Evolutionary conservation across 2,113 vertebrate species (phyloP).

Genomic region (Ailurus styani): DNA sequence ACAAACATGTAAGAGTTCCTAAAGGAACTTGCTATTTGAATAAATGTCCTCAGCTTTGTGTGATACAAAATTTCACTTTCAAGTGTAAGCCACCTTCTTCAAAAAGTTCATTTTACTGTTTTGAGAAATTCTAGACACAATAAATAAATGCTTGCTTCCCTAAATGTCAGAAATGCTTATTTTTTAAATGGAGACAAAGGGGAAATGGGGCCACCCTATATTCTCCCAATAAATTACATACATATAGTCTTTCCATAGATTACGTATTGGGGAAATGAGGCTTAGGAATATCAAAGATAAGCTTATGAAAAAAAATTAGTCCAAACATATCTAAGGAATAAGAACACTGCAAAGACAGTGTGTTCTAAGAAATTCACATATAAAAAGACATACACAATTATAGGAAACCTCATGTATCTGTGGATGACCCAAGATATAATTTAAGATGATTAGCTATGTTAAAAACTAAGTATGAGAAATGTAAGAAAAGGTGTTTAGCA

Average conservation of each 20-base stretch:
- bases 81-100: neutral
- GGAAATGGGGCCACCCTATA: neutral
- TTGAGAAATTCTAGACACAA: neutral
- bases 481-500: neutral
- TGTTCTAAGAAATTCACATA: neutral
- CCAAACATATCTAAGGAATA: neutral
- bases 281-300: conserved; percentile 33
- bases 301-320: neutral
- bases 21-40: neutral
- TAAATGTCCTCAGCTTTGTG: neutral
- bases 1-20: neutral
- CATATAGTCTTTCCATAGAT: neutral
- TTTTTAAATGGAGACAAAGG: neutral
- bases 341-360: neutral
- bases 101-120: conserved; percentile 2
- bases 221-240: neutral
- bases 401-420: neutral
- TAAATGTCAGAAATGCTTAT: neutral
- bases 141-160: neutral
- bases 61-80: neutral
- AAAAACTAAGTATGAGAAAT: neutral
- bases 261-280: neutral
- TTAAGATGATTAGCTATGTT: neutral
- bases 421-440: neutral
- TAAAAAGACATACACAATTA: conserved; percentile 19